Evolutionary conservation across 2,888 invertebrate species (phyloP), one percentile per base, ranked within the genome.

Genomic region (Callyntrura sp.): DNA sequence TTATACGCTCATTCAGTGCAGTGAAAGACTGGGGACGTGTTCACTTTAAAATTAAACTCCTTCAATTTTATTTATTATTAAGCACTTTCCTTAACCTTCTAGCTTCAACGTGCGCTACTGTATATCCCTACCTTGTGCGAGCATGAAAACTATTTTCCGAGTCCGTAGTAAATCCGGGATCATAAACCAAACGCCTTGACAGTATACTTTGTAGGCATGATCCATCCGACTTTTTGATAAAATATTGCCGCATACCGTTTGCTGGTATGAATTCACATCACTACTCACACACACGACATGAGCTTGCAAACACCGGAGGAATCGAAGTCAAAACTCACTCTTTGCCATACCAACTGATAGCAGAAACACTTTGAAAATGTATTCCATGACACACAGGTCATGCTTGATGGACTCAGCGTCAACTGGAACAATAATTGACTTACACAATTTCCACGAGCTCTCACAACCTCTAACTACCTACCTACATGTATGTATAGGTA

Each of bases 21-120:
- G 17, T 17, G n/a, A n/a, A 57, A 57, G 17, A 17, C 57, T 17
- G 3, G 57, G 23, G 62, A 62, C 25, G 62, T 62, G 25, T 25
- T 62, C 62, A 62, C 11, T 23, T 62, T 25, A 25, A 62, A 62
- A 62, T 25, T 62, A 8, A 62, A 57, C 57, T 62, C 62, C 35
- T 35, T 35, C 35, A 35, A 35, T 35, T 35, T 62, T n/a, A 25
- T 62, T 62, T 25, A 25, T 25, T 62, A 62, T 25, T 25, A 23
- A 62, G 23, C 62, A 25, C 25, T 8, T 25, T 62, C 25, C 25
- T 25, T 62, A 62, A 62, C 14, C 11, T 35, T 35, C 35, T 35
- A 35, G 35, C 35, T 4, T 35, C 35, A 6, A 23, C 23, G 62
- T 25, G 20, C 62, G 11, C 35, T 35, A 35, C 17, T 6, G 57